phyloP scores from a whole-genome alignment of 2,797 vertebrate species.

The Phaenicophaeus curvirostris region DNA sequence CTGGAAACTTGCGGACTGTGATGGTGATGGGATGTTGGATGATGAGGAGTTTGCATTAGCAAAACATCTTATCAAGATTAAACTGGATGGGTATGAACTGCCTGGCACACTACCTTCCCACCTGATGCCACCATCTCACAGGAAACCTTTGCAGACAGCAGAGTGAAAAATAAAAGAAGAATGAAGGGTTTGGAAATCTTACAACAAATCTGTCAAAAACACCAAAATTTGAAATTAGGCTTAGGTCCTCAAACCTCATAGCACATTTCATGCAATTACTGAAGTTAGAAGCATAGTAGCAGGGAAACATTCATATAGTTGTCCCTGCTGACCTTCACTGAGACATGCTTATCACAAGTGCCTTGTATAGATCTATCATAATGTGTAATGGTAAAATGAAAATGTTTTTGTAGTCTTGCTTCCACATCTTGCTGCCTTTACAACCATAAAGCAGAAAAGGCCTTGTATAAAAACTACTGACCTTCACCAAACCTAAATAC shows the following conservation, averaged over 20 bases:
- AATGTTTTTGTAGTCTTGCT: not conserved
- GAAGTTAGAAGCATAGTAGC: not conserved
- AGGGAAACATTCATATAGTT: not conserved
- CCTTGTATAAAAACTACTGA: not conserved
- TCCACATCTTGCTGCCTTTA: not conserved
- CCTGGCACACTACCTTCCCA: slow-evolving; percentile 87
- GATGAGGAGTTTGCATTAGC: slow-evolving; percentile 96
- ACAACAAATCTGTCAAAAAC: not conserved
- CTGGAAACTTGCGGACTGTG: slow-evolving; percentile 96
- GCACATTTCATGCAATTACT: not conserved
- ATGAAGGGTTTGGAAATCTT: not conserved
- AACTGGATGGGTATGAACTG: slow-evolving; percentile 94
- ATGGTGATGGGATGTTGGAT: slow-evolving; percentile 94
- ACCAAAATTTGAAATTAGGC: not conserved
- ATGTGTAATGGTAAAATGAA: not conserved
- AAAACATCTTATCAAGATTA: slow-evolving; percentile 95
- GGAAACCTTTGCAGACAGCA: slow-evolving; percentile 80
- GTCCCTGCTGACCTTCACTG: slow-evolving; percentile 14
- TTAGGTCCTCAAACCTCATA: slow-evolving; percentile 22
- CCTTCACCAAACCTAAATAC: not conserved
- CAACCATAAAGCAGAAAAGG: not conserved
- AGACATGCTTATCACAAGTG: slow-evolving; percentile 60
- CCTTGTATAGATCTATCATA: slow-evolving; percentile 37
- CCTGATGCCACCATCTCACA: slow-evolving; percentile 91
- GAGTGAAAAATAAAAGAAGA: slow-evolving; percentile 59